phyloP scores from a whole-genome alignment of 1,140 invertebrate species.

The Sycobia sp. region DNA sequence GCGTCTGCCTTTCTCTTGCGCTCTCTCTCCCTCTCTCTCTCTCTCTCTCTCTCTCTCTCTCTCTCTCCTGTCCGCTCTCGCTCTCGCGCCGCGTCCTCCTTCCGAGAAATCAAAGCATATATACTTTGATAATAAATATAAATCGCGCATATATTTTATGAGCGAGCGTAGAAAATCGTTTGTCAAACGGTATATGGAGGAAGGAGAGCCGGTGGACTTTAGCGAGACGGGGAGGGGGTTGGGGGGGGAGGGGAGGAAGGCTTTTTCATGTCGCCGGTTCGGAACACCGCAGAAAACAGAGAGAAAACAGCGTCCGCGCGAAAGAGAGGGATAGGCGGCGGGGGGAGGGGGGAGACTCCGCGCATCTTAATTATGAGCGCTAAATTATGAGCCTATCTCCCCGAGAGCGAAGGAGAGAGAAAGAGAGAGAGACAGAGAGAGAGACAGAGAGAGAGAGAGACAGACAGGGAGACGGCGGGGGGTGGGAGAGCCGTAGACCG shows the following conservation, averaged over 20 bases:
- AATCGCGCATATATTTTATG: slow-evolving; percentile 2
- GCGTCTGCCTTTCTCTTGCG: no score
- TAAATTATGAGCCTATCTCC: slow-evolving; percentile 23
- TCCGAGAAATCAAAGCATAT: slow-evolving; percentile 28
- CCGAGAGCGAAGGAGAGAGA: neutral
- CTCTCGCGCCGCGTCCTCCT: neutral
- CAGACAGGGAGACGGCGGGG: neutral
- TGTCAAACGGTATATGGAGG: slow-evolving; percentile 25
- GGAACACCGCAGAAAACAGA: no score
- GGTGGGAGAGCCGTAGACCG: neutral
- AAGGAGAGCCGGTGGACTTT: no score
- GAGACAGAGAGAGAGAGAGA: neutral
- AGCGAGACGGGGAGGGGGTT: no score
- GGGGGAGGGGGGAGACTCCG: neutral
- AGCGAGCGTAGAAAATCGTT: slow-evolving; percentile 22
- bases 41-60: no score
- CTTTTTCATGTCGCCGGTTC: neutral
- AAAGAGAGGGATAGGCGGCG: no score
- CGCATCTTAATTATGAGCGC: slow-evolving; percentile 31
- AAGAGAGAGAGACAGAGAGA: neutral
- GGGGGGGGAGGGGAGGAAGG: neutral
- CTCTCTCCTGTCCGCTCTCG: neutral
- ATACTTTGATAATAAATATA: no score
- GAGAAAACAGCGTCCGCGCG: no score
- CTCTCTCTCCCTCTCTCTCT: no score